Evolutionary conservation across 2,113 vertebrate genomes (phyloP), one percentile per base, ranked within the genome.

Genomic region (Ardeotis arabs): DNA sequence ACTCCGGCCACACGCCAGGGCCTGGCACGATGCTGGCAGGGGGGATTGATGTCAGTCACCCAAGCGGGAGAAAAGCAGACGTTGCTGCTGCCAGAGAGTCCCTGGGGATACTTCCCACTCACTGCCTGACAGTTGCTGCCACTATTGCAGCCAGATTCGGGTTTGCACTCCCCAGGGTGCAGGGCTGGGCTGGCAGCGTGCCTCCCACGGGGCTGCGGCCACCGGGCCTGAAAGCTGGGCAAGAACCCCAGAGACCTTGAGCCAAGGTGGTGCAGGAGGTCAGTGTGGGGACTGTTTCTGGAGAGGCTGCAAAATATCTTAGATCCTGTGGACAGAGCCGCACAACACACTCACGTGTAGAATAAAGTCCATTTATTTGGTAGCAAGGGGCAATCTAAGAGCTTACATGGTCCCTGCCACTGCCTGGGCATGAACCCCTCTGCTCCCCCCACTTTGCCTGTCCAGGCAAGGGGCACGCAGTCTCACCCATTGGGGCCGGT

Each of bases 301-400:
- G 31, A 80, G 28, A 78, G 44, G 49, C 64, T 29, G 28, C 14
- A 21, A 44, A 64, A 41, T 24, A 15, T 41, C 82, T 35, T 41
- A 33, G 33, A 45, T 67, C 45, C 64, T 69, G 25, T 4, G 59
- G 63, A 83, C 68, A 90, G 50, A 95, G 72, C 60, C 0, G 3
- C 52, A 52, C 0, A 0, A 82, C 83, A 68, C 4, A 0, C 33
- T 41, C 28, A 52, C 0, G 1, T 12, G 68, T 50, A 79, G 74
- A 86, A 63, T 72, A 66, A 92, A 95, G 37, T 70, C 56, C 4
- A 18, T 97, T 97, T 97, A 97, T 97, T 97, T 89, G 24, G 7
- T 15, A 70, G 74, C 28, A 63, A 87, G 60, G 47, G 22, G 37
- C 62, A 90, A 5, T 23, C 28, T 35, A 59, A 52, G 58, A 92